Conservation (phyloP, 2,888 invertebrate species). For the Parnassius apollo region DNA sequence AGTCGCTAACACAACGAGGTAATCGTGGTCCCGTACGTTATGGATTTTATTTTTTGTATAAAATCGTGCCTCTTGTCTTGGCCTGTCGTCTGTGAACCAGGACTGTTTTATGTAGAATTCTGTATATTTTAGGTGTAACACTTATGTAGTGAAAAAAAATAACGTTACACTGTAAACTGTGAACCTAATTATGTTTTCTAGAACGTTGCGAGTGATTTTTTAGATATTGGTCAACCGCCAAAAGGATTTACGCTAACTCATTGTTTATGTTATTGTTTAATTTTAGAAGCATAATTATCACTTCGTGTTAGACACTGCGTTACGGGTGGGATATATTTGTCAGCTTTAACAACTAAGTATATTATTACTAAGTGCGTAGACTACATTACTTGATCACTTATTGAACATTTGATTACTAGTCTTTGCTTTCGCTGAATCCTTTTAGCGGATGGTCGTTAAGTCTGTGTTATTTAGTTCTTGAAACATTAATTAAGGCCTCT, state of each 20-base stretch:
- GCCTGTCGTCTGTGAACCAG: slow-evolving; percentile 77
- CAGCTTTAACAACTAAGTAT: slow-evolving; percentile 41
- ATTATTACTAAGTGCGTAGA: slow-evolving; percentile 37
- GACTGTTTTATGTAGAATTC: slow-evolving; percentile 64
- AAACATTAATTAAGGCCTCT: slow-evolving; percentile 71
- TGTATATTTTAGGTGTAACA: slow-evolving; percentile 66
- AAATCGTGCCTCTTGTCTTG: slow-evolving; percentile 79
- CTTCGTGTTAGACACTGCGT: slow-evolving; percentile 41
- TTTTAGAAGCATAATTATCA: slow-evolving; percentile 42
- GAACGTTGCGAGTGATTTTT: slow-evolving; percentile 58
- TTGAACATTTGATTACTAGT: slow-evolving; percentile 44
- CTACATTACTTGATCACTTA: slow-evolving; percentile 35
- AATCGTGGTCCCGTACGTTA: slow-evolving; percentile 63
- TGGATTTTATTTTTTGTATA: slow-evolving; percentile 80
- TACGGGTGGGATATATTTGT: slow-evolving; percentile 43
- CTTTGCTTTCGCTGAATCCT: slow-evolving; percentile 49
- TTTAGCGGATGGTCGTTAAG: slow-evolving; percentile 69
- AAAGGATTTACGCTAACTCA: slow-evolving; percentile 53
- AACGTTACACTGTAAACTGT: slow-evolving; percentile 35
- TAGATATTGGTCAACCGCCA: slow-evolving; percentile 63
- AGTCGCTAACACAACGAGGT: slow-evolving; percentile 78
- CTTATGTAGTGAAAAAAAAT: slow-evolving; percentile 44
- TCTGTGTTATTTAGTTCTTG: slow-evolving; percentile 79
- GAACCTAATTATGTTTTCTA: slow-evolving; percentile 77
- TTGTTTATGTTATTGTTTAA: slow-evolving; percentile 37